A percentile compares a stretch with the other conserved stretches of the same genome.
phyloP scores from a whole-genome alignment of 2,113 vertebrate genomes.

The Sceloporus tristichus region DNA sequence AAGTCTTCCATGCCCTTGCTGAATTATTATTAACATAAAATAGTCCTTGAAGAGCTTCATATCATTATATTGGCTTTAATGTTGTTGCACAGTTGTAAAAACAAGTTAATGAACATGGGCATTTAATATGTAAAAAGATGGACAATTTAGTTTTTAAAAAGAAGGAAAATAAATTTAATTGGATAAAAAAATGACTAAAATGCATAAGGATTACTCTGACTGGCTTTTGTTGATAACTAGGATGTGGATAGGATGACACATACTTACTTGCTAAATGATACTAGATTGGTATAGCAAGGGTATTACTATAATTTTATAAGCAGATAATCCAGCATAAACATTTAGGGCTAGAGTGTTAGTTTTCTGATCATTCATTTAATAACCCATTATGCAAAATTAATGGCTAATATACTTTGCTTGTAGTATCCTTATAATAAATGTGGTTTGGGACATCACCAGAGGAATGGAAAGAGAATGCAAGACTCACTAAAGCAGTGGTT shows the following conservation, averaged over 20 bases:
- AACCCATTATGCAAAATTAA: background rate
- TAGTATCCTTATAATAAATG: background rate
- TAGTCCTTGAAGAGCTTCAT: background rate
- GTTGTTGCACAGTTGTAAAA: background rate
- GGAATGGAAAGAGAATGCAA: background rate
- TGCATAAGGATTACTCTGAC: background rate
- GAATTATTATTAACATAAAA: background rate
- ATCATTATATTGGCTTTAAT: background rate
- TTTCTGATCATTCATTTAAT: background rate
- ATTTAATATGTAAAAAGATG: background rate
- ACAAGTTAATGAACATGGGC: background rate
- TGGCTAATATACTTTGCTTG: background rate
- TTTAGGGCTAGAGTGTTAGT: background rate
- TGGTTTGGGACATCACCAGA: background rate
- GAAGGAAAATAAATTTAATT: background rate
- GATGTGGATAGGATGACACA: background rate
- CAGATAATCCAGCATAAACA: background rate
- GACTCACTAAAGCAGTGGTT: background rate
- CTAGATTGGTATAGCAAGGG: background rate
- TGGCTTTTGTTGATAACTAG: background rate
- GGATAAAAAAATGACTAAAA: background rate
- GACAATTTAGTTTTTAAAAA: background rate
- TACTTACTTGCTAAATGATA: background rate
- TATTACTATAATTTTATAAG: background rate
- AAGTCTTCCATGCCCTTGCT: background rate